Evolutionary conservation across 2,888 invertebrate species (phyloP), one percentile per base, ranked within the genome.

Genomic region (Polietes domitor): DNA sequence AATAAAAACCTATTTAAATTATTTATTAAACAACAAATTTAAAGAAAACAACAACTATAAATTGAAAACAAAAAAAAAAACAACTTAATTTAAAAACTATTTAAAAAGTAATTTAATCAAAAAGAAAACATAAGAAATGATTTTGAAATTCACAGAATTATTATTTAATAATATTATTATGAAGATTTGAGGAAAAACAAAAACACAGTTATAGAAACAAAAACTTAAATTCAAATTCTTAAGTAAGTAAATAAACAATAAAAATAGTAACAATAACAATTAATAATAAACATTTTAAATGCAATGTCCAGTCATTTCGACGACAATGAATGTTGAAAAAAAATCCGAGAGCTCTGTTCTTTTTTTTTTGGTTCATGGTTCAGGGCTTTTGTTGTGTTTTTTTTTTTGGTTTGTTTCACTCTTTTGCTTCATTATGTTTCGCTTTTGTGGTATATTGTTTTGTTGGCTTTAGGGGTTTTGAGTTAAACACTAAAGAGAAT

Each of bases 1-100:
- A 78, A n/a, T n/a, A n/a, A n/a, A 79, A 79, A 78, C 63, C 73
- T 81, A 81, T 76, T 84, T 81, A 81, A 81, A 84, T 84, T 84
- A 84, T 84, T 84, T 84, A 84, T 84, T 84, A 81, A 71, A 83
- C 74, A 83, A 75, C n/a, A 50, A 37, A 68, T 50, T 41, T 55
- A 55, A 4, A 68, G 71, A 70, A 55, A 82, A 72, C 15, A 28
- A 26, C 24, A 19, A 37, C 21, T n/a, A n/a, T n/a, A 65, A 68
- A 68, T 68, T 68, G 68, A 68, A 24, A 68, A 43, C 10, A 63
- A 63, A 63, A n/a, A n/a, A n/a, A n/a, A n/a, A n/a, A 37, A 5
- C 28, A 58, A 26, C 58, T 58, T 58, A 58, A 58, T 58, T 58
- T 58, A 12, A 58, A 58, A 58, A 58, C 21, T 58, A 53, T 47